Percentiles rank a stretch among this genome's conserved stretches.
Evolutionary conservation across 2,888 invertebrate species (phyloP).

Genomic region (Caenorhabditis wallacei): DNA sequence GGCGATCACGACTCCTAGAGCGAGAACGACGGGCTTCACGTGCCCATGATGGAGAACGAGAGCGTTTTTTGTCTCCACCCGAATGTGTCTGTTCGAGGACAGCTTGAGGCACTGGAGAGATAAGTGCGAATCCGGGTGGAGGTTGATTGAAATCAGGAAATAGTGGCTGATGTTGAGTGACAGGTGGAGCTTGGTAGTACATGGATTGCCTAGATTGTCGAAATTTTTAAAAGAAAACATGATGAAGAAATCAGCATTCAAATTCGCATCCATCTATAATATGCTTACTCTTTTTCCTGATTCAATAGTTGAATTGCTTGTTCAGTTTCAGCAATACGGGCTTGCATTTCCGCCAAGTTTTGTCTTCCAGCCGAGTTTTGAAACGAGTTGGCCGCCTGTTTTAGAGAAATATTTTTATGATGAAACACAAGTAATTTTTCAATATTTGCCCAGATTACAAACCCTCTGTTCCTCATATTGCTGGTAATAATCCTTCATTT

Average conservation of each 20-base stretch:
- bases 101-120: neutral
- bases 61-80: slow-evolving; percentile 12
- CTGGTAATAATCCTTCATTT: slow-evolving; percentile 54
- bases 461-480: slow-evolving; percentile 56
- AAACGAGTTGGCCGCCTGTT: neutral
- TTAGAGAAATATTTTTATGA: neutral
- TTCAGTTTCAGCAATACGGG: slow-evolving; percentile 40
- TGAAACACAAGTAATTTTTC: neutral
- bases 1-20: slow-evolving; percentile 23
- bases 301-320: slow-evolving; percentile 46
- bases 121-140: slow-evolving; percentile 31
- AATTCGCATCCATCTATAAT: neutral
- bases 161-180: slow-evolving; percentile 12
- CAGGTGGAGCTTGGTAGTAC: slow-evolving; percentile 7
- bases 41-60: slow-evolving; percentile 57
- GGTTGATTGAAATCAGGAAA: slow-evolving; percentile 45
- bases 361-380: slow-evolving; percentile 25
- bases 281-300: slow-evolving; percentile 56
- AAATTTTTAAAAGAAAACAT: neutral
- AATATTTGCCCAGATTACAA: slow-evolving; percentile 13
- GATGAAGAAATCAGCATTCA: neutral
- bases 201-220: slow-evolving; percentile 29
- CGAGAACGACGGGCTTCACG: slow-evolving; percentile 54
- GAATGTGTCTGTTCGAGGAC: neutral
- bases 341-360: slow-evolving; percentile 37